These are phyloP conservation scores for Ispidina lecontei DNA, from an alignment of 2,797 vertebrate species.

Conservation along the genomic window DNA sequence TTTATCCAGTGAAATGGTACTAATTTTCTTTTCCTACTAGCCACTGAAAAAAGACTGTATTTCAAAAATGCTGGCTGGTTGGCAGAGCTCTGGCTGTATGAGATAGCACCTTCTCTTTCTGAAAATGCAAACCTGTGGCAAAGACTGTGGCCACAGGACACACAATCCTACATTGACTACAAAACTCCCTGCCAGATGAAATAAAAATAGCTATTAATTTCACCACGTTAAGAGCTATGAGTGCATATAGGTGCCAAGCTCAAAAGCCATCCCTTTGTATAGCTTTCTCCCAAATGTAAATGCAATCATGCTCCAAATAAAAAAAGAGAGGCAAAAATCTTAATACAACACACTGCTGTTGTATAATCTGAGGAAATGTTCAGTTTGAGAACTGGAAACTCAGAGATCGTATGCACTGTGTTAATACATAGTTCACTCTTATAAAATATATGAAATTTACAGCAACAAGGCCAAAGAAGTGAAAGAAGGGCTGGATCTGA, in stretches of 20 bases:
- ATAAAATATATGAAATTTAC: not conserved
- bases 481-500: not conserved
- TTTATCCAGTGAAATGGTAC: not conserved
- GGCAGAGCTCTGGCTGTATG: not conserved
- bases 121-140: not conserved
- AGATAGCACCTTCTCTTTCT: not conserved
- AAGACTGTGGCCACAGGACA: constrained; percentile 30
- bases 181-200: constrained; percentile 53
- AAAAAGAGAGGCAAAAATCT: not conserved
- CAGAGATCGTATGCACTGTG: not conserved
- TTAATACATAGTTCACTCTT: not conserved
- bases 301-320: constrained; percentile 23
- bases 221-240: not conserved
- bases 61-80: not conserved
- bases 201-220: constrained; percentile 60
- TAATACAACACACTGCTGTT: not conserved
- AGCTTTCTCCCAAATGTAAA: not conserved
- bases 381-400: not conserved
- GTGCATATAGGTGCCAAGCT: not conserved
- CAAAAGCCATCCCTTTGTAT: constrained; percentile 14
- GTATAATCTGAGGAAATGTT: not conserved
- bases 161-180: constrained; percentile 15
- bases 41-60: not conserved
- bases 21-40: not conserved
- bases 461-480: not conserved